Evolutionary conservation across 2,797 vertebrate genomes (phyloP).

Genomic region (Dicrostonyx torquatus): DNA sequence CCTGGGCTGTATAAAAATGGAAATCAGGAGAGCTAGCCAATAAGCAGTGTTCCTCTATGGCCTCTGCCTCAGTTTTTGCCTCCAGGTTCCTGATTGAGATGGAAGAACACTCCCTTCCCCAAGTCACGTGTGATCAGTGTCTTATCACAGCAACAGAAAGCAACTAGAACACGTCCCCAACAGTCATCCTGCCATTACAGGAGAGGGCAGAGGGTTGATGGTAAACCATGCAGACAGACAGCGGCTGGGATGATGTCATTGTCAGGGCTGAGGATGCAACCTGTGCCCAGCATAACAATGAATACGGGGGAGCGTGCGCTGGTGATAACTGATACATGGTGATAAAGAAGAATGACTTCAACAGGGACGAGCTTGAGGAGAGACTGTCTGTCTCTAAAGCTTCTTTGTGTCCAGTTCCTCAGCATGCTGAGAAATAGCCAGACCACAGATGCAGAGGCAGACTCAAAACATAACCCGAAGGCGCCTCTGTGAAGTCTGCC

Average conservation of each 20-base stretch:
- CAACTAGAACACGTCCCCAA: background rate
- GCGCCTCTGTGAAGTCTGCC: background rate
- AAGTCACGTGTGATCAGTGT: background rate
- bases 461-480: background rate
- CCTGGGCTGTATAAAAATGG: background rate
- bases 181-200: background rate
- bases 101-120: background rate
- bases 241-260: background rate
- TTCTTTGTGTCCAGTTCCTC: background rate
- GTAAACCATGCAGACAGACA: background rate
- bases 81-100: background rate
- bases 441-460: background rate
- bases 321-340: background rate
- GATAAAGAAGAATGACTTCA: background rate
- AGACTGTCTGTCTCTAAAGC: background rate
- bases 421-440: background rate
- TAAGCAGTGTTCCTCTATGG: background rate
- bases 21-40: background rate
- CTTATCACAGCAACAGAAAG: background rate
- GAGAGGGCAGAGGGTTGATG: background rate
- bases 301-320: background rate
- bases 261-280: background rate
- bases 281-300: background rate
- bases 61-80: background rate
- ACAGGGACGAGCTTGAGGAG: background rate